phyloP scores from a whole-genome alignment of 2,888 invertebrate genomes.

The Agrypnus murinus region DNA sequence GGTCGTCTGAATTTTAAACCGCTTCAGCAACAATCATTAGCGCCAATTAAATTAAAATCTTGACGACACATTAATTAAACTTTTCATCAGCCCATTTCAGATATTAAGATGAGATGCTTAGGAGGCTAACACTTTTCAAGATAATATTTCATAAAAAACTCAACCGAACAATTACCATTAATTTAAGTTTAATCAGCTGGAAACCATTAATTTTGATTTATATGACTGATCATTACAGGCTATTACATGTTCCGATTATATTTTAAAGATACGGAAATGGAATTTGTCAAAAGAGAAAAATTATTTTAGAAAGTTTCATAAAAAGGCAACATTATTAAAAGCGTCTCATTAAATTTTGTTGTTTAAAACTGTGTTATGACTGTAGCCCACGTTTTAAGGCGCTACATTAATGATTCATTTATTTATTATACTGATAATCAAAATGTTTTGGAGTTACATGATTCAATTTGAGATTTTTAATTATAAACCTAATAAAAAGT shows the following conservation, averaged over 20 bases:
- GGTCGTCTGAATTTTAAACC: not conserved
- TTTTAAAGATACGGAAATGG: not conserved
- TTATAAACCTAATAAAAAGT: too few species aligned
- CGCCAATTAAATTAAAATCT: conserved; percentile 3
- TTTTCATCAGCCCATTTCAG: too few species aligned
- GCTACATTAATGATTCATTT: too few species aligned
- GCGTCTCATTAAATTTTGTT: too few species aligned
- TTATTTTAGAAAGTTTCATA: too few species aligned
- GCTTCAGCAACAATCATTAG: too few species aligned
- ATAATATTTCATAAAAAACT: not conserved
- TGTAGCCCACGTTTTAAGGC: too few species aligned
- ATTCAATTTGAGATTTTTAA: too few species aligned
- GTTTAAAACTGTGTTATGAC: too few species aligned
- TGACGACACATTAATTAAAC: conserved; percentile 16
- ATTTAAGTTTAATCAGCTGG: conserved; percentile 25
- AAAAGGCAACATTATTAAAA: too few species aligned
- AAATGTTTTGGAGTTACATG: too few species aligned
- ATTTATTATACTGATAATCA: too few species aligned
- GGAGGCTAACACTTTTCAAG: not conserved
- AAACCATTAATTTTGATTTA: conserved; percentile 33
- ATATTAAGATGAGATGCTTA: not conserved
- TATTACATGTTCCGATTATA: not conserved
- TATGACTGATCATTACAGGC: conserved; percentile 9
- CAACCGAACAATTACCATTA: conserved; percentile 7
- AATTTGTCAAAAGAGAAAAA: not conserved